A percentile compares a stretch with the other conserved stretches of the same genome.
phyloP scores from a whole-genome alignment of 2,888 invertebrate species.

The Mesochorus sp. region DNA sequence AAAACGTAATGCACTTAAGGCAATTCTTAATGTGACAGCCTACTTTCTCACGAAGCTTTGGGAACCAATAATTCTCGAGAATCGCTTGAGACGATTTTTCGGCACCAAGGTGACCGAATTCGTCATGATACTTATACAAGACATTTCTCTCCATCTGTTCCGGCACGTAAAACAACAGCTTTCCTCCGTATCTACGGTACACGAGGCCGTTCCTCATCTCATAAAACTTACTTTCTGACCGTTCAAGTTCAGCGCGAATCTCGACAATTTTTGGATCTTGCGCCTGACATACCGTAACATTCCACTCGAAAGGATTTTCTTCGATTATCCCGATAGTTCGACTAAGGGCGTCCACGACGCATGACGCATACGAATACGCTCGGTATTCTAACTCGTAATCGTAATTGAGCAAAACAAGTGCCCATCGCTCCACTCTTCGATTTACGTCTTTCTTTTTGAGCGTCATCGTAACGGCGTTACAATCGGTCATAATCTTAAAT shows the following conservation, averaged over 20 bases:
- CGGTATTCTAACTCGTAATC: constrained; percentile 68
- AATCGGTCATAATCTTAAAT: no score
- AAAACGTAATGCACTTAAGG: constrained; percentile 61
- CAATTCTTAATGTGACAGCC: constrained; percentile 51
- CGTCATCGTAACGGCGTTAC: no score
- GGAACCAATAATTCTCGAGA: constrained; percentile 53
- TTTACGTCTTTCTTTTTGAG: no score
- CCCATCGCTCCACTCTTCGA: no score
- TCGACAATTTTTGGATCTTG: constrained; percentile 47
- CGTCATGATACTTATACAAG: constrained; percentile 61
- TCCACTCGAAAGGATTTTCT: constrained; percentile 60
- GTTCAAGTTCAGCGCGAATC: constrained; percentile 34
- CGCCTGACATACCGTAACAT: constrained; percentile 55
- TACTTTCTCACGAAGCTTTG: constrained; percentile 50
- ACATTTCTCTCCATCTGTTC: constrained; percentile 53
- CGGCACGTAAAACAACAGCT: constrained; percentile 64
- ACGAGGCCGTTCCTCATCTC: constrained; percentile 64
- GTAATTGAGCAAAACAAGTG: constrained; percentile 66
- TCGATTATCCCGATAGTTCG: constrained; percentile 52
- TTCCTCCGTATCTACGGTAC: constrained; percentile 50
- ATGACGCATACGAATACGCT: constrained; percentile 66
- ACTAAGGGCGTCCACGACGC: constrained; percentile 71
- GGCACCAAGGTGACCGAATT: constrained; percentile 61
- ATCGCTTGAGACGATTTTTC: constrained; percentile 60
- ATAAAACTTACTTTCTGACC: constrained; percentile 40